These are phyloP conservation scores for Lutraria rhynchaena DNA, from an alignment of 1,140 invertebrate species.

Conservation along the genomic window DNA sequence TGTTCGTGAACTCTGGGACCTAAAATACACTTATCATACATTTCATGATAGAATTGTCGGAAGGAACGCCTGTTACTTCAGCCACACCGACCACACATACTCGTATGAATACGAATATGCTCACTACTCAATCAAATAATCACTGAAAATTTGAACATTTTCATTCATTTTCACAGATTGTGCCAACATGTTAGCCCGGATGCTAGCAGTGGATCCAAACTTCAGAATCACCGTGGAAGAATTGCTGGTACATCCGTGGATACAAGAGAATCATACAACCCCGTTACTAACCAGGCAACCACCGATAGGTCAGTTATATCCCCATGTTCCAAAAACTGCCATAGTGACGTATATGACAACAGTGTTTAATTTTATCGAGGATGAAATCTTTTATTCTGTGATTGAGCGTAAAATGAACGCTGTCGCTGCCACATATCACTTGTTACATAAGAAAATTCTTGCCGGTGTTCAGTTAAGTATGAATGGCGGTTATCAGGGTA, in stretches of 20 bases:
- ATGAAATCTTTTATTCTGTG: conserved; percentile 69
- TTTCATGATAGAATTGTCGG: no score
- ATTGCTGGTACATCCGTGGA: conserved; percentile 71
- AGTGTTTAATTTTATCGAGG: conserved; percentile 71
- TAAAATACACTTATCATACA: no score
- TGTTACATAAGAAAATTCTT: conserved; percentile 63
- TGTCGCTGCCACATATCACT: conserved; percentile 69
- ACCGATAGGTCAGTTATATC: conserved; percentile 58
- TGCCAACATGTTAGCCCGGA: conserved; percentile 70
- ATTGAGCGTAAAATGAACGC: conserved; percentile 72
- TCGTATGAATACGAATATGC: no score
- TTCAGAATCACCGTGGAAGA: conserved; percentile 74
- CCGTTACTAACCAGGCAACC: conserved; percentile 60
- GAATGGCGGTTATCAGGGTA: conserved; percentile 35
- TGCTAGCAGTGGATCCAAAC: conserved; percentile 68
- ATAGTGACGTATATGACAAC: conserved; percentile 72
- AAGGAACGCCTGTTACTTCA: no score
- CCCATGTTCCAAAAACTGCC: conserved; percentile 59
- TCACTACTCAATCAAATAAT: no score
- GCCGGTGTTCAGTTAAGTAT: conserved; percentile 64
- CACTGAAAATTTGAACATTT: no score
- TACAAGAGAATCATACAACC: conserved; percentile 60
- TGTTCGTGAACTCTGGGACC: no score
- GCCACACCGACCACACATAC: no score
- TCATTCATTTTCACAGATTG: conserved; percentile 64